phyloP scores from a whole-genome alignment of 1,140 invertebrate genomes.

The Phocides pigmalion region DNA sequence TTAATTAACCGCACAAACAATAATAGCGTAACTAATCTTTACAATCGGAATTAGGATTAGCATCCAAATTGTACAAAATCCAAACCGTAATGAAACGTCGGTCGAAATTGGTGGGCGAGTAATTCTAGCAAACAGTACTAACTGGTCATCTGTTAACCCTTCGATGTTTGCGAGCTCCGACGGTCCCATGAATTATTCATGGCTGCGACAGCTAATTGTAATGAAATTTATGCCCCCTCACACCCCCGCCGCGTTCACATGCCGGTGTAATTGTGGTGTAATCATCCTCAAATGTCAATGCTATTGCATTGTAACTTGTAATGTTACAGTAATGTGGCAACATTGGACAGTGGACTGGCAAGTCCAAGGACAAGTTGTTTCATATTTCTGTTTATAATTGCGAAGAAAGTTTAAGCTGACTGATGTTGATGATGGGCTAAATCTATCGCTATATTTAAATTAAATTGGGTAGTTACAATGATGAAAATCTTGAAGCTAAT shows the following conservation, averaged over 20 bases:
- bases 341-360: too few species aligned
- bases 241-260: constrained; percentile 42
- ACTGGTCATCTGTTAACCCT: constrained; percentile 71
- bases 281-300: constrained; percentile 31
- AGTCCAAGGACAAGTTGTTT: too few species aligned
- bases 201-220: constrained; percentile 76
- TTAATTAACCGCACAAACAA: constrained; percentile 22
- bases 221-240: constrained; percentile 73
- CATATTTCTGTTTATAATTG: too few species aligned
- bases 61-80: constrained; percentile 51
- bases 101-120: constrained; percentile 55
- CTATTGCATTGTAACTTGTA: constrained; percentile 25
- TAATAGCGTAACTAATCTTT: constrained; percentile 26
- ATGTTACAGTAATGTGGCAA: constrained; percentile 5
- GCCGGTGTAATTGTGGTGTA: constrained; percentile 24
- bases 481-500: too few species aligned
- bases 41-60: constrained; percentile 32
- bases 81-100: constrained; percentile 60
- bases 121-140: constrained; percentile 66
- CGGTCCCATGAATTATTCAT: constrained; percentile 76
- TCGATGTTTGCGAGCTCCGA: constrained; percentile 65
- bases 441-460: too few species aligned
- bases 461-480: too few species aligned
- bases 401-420: too few species aligned
- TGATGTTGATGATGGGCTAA: too few species aligned